Base-by-base conservation (phyloP, 2,888 invertebrate genomes). In the Lycaena phlaeas region DNA sequence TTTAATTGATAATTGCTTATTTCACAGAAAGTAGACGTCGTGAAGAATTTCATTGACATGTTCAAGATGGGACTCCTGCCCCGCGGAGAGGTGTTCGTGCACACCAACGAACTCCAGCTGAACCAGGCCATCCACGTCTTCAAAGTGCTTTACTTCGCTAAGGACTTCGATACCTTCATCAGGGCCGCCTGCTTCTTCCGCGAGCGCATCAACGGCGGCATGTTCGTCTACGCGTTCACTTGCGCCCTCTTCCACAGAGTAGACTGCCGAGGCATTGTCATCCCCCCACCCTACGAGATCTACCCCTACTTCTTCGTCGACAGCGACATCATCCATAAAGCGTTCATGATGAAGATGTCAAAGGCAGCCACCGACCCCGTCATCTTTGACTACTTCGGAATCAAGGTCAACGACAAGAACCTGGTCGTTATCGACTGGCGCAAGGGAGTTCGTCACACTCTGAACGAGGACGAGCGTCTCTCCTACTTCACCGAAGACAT, bases 401-500 rank as follows among this genome's bases (percentile, higher is more conserved):
- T 81, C 52, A 56, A 50, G 38, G 69, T 79, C 26, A 84, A 84
- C 47, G 82, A 87, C 53, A 86, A 87, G 59, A 85, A 85, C 50
- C 74, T 89, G 39, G 84, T 88, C 22, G 86, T 92, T 48, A 86
- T 88, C 45, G 87, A 90, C 42, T 91, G 91, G 84, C 90, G 90
- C 63, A 89, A 90, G 50, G 89, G 87, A 31, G 70, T 85, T 44
- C 87, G 88, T 48, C 78, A 86, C 48, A 72, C 87, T 17, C 48
- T 88, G 27, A 84, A 88, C 55, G 78, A 87, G 36, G 88, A 90
- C 41, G 89, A 91, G 58, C 74, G 78, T 14, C 56, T 92, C 45
- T 77, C 85, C 31, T 94, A 94, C 71, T 93, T 90, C 79, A 88
- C 88, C 12, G 93, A 93, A 64, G 94, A 94, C 63, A 76, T 93